Conservation (phyloP, 2,888 invertebrate species). For the Amblyjoppa fuscipennis region DNA sequence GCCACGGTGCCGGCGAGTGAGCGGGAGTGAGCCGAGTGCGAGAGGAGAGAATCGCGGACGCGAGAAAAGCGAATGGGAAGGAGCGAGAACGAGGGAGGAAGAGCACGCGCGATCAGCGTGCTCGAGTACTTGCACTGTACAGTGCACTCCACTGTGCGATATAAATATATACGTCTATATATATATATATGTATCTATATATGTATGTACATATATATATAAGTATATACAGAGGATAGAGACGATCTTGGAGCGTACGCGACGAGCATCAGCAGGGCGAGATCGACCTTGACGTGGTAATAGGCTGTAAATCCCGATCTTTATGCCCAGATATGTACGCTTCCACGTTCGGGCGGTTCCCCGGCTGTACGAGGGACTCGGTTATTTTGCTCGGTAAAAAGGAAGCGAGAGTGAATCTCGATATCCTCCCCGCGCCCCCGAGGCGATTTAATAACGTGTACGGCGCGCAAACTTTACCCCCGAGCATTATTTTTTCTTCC, state of each 20-base stretch:
- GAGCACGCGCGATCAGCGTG: conserved; percentile 39
- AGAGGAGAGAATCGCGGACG: conserved; percentile 8
- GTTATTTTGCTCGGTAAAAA: conserved; percentile 37
- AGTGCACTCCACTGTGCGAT: conserved; percentile 8
- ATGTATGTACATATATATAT: background rate
- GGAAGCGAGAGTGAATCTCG: conserved; percentile 48
- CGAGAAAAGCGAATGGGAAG: conserved; percentile 23
- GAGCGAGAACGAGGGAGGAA: conserved; percentile 49
- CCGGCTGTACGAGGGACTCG: conserved; percentile 17
- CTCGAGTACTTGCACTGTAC: conserved; percentile 42
- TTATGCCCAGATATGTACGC: conserved; percentile 70
- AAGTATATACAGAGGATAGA: conserved; percentile 37
- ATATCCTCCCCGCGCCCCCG: conserved; percentile 47
- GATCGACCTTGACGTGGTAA: conserved; percentile 72
- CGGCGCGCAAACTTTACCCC: conserved; percentile 31
- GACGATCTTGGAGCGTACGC: conserved; percentile 60
- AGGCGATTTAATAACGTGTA: conserved; percentile 55
- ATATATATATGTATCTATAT: no score
- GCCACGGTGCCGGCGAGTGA: conserved; percentile 55
- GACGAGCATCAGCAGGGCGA: conserved; percentile 56
- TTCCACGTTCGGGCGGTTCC: conserved; percentile 58
- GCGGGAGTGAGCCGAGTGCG: background rate
- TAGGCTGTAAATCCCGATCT: conserved; percentile 74
- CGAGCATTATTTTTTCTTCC: conserved; percentile 20
- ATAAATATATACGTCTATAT: conserved; percentile 11